Base-by-base conservation (phyloP, 2,113 vertebrate genomes). In the Candoia aspera region DNA sequence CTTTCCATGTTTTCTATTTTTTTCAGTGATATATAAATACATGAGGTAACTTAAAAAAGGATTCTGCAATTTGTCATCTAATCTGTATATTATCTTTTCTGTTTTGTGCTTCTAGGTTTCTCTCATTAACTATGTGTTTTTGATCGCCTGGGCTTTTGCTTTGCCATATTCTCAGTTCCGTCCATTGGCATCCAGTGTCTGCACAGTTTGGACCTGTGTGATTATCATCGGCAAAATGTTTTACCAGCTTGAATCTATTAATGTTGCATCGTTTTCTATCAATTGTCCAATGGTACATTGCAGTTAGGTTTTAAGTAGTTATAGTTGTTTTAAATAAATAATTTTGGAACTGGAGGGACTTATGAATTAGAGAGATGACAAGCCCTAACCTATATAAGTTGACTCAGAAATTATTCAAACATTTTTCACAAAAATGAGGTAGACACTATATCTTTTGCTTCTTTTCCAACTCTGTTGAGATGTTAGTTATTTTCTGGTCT, bases 191-290 rank as follows among this genome's bases (percentile, higher is more conserved):
- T 99, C 99, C 90, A 99, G 98, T 89, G 96, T 99, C 95, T 99
- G 99, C 96, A 98, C 98, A 37, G 98, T 99, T 92, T 99, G 99
- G 99, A 99, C 98, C 0, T 99, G 99, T 94, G 98, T 99, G 96
- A 98, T 99, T 97, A 99, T 99, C 91, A 97, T 99, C 95, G 99
- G 99, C 97, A 99, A 99, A 97, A 99, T 99, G 99, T 98, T 99
- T 92, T 99, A 99, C 97, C 99, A 99, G 97, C 98, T 99, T 73
- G 96, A 97, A 87, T 98, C 98, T 92, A 98, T 99, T 96, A 94
- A 99, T 84, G 98, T 98, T 29, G 60, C 87, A 15, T 91, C 57
- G 19, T 98, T 98, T 97, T 98, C 98, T 95, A 97, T 96, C 90
- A 98, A 97, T 95, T 99, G 99, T 97, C 93, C 97, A 21, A 94